These are phyloP conservation scores for Ophion slaviceki DNA, from an alignment of 2,888 invertebrate species.

Conservation along the genomic window DNA sequence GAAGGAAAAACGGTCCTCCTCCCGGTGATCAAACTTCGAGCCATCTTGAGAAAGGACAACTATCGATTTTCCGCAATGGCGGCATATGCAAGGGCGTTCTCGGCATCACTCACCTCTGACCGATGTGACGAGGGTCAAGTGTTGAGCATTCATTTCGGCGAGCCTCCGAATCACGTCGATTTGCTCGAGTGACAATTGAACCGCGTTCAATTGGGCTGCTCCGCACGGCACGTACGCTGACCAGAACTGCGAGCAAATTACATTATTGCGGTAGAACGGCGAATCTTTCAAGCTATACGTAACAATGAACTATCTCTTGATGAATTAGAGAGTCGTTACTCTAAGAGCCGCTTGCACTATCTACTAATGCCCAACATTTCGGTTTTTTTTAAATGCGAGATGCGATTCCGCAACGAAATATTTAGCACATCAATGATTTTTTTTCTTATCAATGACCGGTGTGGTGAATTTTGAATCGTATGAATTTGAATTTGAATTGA, in stretches of 20 bases:
- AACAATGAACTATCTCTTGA: not conserved
- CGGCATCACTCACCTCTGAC: constrained; percentile 81
- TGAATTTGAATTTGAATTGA: too few species aligned
- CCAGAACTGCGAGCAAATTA: constrained; percentile 89
- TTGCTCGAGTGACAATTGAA: constrained; percentile 93
- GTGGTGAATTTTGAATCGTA: too few species aligned
- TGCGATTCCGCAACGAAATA: too few species aligned
- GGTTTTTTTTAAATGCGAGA: not conserved
- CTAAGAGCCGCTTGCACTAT: not conserved
- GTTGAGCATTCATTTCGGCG: constrained; percentile 90
- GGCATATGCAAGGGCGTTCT: not conserved
- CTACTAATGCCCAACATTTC: not conserved
- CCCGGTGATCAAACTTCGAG: not conserved
- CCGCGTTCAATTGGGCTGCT: constrained; percentile 92
- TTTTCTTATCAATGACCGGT: too few species aligned
- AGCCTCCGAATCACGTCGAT: constrained; percentile 92
- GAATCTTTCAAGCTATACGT: not conserved
- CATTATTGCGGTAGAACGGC: constrained; percentile 23
- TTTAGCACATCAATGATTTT: too few species aligned
- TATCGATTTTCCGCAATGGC: not conserved
- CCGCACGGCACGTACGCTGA: constrained; percentile 95
- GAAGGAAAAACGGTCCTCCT: too few species aligned
- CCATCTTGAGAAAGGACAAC: not conserved
- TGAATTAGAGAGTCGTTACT: not conserved
- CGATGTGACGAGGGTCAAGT: constrained; percentile 89